phyloP scores from a whole-genome alignment of 2,888 invertebrate species.

The Platycheirus albimanus region DNA sequence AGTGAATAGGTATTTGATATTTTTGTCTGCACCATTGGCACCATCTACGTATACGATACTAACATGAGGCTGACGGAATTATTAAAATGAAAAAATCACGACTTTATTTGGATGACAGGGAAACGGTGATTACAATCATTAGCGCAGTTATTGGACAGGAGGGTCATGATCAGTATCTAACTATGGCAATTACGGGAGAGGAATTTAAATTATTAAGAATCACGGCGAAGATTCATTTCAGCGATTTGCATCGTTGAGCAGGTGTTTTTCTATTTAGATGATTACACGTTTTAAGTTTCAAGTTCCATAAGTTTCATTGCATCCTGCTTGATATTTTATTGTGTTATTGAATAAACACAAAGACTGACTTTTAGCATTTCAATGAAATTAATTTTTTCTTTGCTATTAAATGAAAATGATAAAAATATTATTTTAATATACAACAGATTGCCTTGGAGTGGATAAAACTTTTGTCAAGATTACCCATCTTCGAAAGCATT shows the following conservation, averaged over 20 bases:
- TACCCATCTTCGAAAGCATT: no score
- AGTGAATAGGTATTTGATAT: conserved; percentile 31
- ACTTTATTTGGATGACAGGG: conserved; percentile 74
- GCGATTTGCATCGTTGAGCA: conserved; percentile 45
- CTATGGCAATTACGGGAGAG: conserved; percentile 65
- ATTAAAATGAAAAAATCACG: conserved; percentile 73
- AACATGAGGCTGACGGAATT: conserved; percentile 56
- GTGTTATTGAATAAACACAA: not conserved
- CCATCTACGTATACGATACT: conserved; percentile 7
- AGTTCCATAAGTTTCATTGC: not conserved
- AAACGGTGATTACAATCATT: conserved; percentile 66
- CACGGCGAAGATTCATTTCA: conserved; percentile 56
- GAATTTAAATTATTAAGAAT: conserved; percentile 70
- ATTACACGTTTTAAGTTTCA: not conserved
- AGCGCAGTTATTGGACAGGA: conserved; percentile 67
- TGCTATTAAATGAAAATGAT: no score
- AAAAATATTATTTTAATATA: no score
- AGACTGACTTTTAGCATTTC: no score
- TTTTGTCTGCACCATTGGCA: conserved; percentile 37
- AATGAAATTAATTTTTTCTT: no score
- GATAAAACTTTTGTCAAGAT: no score
- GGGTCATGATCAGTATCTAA: conserved; percentile 73
- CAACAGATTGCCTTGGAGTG: no score
- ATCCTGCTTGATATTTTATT: not conserved
- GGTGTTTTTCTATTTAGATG: conserved; percentile 40